Evolutionary conservation across 2,113 vertebrate genomes (phyloP).

Genomic region (Speoplatyrhinus poulsoni): DNA sequence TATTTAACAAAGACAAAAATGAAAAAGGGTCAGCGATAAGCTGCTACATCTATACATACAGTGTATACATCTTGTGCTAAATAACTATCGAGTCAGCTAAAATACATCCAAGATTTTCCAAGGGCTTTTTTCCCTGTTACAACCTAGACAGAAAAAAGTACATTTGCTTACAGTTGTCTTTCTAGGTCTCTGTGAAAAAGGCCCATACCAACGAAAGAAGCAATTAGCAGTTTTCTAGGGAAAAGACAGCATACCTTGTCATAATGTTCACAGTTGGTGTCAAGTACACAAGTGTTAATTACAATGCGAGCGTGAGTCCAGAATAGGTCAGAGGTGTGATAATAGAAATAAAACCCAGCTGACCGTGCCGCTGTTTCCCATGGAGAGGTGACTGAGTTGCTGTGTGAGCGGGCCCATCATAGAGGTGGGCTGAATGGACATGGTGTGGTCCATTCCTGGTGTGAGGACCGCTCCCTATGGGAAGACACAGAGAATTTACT

Average conservation of each 20-base stretch:
- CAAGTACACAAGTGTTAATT: background rate
- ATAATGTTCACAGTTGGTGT: too few relatives aligned
- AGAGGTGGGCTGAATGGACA: slow-evolving; percentile 88
- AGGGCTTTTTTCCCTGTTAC: too few relatives aligned
- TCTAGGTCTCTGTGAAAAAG: too few relatives aligned
- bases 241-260: too few relatives aligned
- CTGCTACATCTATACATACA: too few relatives aligned
- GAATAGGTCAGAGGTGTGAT: background rate
- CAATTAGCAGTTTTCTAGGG: too few relatives aligned
- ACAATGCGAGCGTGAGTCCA: background rate
- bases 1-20: background rate
- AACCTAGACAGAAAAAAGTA: too few relatives aligned
- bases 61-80: too few relatives aligned
- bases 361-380: slow-evolving; percentile 84
- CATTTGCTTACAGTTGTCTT: too few relatives aligned
- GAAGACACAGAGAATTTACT: background rate
- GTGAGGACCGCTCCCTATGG: slow-evolving; percentile 85
- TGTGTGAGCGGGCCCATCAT: slow-evolving; percentile 88
- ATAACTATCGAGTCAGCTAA: too few relatives aligned
- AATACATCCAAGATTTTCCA: too few relatives aligned
- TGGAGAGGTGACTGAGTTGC: slow-evolving; percentile 88
- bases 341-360: slow-evolving; percentile 36
- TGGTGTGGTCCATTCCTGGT: slow-evolving; percentile 86
- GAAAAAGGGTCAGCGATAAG: background rate
- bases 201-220: too few relatives aligned